Percentiles rank a stretch among this genome's conserved stretches.
These are phyloP conservation scores for Terrapene triunguis DNA, from an alignment of 2,113 vertebrate species.

Conservation along the genomic window DNA sequence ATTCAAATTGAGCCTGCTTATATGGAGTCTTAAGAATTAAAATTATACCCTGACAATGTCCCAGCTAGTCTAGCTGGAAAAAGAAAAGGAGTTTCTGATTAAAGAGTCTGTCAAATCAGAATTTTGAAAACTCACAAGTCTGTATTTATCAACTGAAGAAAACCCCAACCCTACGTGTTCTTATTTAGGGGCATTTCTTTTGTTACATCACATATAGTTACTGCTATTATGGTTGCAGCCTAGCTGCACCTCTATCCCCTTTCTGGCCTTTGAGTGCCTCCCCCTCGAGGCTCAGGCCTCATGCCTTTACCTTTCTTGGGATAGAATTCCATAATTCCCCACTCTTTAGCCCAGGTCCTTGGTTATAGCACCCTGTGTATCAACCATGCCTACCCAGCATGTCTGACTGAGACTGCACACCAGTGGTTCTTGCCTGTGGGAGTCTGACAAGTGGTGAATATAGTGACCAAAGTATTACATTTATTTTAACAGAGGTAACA, in stretches of 20 bases:
- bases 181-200: not conserved
- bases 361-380: accelerated
- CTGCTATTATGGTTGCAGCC: not conserved
- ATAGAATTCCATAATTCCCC: not conserved
- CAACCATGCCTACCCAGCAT: not conserved
- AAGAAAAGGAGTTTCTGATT: not conserved
- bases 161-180: not conserved
- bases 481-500: not conserved
- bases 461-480: not conserved
- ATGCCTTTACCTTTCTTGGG: not conserved
- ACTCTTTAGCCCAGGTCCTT: no score
- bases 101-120: not conserved
- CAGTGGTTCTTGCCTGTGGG: not conserved
- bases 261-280: not conserved
- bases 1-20: not conserved
- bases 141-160: not conserved
- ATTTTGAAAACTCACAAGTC: not conserved
- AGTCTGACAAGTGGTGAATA: accelerated
- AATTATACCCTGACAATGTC: not conserved
- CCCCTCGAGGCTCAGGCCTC: not conserved
- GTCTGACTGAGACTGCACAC: not conserved
- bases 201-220: not conserved
- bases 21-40: not conserved
- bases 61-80: not conserved
- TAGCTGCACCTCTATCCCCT: not conserved